A percentile compares a stretch with the other conserved stretches of the same genome.
These are phyloP conservation scores for Lethenteron camtschaticum DNA, from an alignment of 2,113 vertebrate genomes.

Conservation along the genomic window DNA sequence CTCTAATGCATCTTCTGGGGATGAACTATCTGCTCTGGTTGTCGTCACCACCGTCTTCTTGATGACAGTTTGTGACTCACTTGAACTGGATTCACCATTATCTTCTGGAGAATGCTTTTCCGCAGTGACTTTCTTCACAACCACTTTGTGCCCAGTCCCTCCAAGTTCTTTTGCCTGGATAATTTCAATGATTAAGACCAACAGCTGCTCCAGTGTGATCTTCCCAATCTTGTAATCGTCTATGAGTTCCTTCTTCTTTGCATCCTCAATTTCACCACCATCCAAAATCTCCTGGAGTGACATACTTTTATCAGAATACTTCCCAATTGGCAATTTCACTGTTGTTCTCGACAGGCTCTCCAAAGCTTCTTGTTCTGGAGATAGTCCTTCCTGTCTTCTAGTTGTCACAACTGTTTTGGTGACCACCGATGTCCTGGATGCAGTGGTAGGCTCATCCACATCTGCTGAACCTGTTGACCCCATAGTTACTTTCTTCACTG, in stretches of 20 bases:
- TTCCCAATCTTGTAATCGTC: conserved; percentile 12
- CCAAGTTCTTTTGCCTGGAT: conserved; percentile 16
- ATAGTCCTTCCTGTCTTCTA: too few species aligned
- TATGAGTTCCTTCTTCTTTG: conserved; percentile 19
- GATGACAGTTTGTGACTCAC: conserved; percentile 24
- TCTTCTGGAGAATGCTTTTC: conserved; percentile 10
- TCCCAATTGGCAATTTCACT: background rate
- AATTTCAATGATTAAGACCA: conserved; percentile 9
- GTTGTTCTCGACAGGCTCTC: background rate
- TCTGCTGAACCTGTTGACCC: too few species aligned
- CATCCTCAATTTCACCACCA: conserved; percentile 39
- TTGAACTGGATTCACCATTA: conserved; percentile 30
- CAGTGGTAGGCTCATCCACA: too few species aligned
- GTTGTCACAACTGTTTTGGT: too few species aligned
- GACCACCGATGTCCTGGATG: too few species aligned
- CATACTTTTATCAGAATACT: background rate
- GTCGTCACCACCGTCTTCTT: conserved; percentile 17
- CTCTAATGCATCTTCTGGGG: conserved; percentile 12
- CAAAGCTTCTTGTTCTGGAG: background rate
- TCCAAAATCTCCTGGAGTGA: conserved; percentile 40
- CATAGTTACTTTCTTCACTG: background rate
- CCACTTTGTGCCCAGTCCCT: background rate
- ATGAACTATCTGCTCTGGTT: too few species aligned
- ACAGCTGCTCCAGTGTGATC: conserved; percentile 13
- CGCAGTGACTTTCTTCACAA: background rate